A percentile compares a stretch with the other conserved stretches of the same genome.
Conservation (phyloP, 2,888 invertebrate genomes). For the Drosophila setosimentum region DNA sequence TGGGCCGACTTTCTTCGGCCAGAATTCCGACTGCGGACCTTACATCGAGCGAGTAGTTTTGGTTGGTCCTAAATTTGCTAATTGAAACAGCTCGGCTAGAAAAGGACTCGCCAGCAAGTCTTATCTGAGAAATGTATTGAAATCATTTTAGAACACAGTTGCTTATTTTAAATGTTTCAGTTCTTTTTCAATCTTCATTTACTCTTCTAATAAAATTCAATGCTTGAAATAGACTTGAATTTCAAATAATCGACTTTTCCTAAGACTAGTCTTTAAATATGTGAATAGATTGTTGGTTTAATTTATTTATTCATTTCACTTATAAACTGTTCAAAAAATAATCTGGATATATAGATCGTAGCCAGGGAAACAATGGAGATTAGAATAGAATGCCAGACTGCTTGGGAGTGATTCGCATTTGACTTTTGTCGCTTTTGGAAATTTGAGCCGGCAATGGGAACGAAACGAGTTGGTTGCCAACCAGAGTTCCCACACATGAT, state of each 20-base stretch:
- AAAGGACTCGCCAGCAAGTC: too few species aligned
- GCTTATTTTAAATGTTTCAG: neutral
- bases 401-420: constrained; percentile 40
- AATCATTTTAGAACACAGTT: neutral
- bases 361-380: constrained; percentile 30
- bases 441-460: constrained; percentile 62
- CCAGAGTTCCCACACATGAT: constrained; percentile 75
- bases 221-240: neutral
- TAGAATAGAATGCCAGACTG: constrained; percentile 1
- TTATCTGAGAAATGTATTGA: too few species aligned
- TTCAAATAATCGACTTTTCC: neutral
- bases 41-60: too few species aligned
- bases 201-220: neutral
- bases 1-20: neutral
- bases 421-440: constrained; percentile 49
- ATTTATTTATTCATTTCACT: constrained; percentile 6
- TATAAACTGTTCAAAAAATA: neutral
- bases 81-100: neutral
- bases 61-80: neutral
- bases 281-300: neutral
- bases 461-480: constrained; percentile 41
- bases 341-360: neutral
- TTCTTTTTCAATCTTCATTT: neutral
- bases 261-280: neutral
- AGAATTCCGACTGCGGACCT: too few species aligned